Evolutionary conservation across 2,888 invertebrate genomes (phyloP).

Genomic region (Chouioia cunea): DNA sequence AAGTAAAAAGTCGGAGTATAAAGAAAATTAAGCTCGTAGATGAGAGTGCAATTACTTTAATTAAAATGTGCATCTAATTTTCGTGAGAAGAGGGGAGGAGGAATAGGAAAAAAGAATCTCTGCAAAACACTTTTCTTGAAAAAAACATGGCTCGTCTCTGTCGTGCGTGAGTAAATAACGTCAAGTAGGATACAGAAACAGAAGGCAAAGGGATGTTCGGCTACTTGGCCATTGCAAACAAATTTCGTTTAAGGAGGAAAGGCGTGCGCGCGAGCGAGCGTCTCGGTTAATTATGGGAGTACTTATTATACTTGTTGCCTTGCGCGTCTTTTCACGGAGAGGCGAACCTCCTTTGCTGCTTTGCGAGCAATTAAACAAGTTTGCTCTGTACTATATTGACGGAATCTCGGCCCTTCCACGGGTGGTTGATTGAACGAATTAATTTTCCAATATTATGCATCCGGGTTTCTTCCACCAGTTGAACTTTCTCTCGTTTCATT

Average conservation of each 20-base stretch:
- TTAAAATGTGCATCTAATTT: conserved; percentile 27
- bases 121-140: conserved; percentile 9
- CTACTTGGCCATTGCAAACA: conserved; percentile 36
- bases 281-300: conserved; percentile 28
- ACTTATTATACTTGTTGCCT: conserved; percentile 40
- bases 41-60: conserved; percentile 26
- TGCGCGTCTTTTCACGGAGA: not conserved
- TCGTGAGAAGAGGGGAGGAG: not conserved
- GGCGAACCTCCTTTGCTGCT: too few relatives aligned
- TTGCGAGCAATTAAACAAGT: conserved; percentile 35
- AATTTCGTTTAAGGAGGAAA: conserved; percentile 19
- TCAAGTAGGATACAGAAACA: not conserved
- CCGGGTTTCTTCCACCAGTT: not conserved
- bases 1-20: not conserved
- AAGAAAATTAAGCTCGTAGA: conserved; percentile 13
- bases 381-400: conserved; percentile 13
- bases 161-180: conserved; percentile 15
- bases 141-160: not conserved
- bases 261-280: not conserved
- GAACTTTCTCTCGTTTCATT: not conserved
- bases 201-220: not conserved
- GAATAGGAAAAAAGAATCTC: not conserved
- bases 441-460: conserved; percentile 38
- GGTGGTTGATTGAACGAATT: conserved; percentile 27
- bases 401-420: not conserved